A percentile compares a stretch with the other conserved stretches of the same genome.
Conservation (phyloP, 2,113 vertebrate genomes). For the Bubo blakistoni region DNA sequence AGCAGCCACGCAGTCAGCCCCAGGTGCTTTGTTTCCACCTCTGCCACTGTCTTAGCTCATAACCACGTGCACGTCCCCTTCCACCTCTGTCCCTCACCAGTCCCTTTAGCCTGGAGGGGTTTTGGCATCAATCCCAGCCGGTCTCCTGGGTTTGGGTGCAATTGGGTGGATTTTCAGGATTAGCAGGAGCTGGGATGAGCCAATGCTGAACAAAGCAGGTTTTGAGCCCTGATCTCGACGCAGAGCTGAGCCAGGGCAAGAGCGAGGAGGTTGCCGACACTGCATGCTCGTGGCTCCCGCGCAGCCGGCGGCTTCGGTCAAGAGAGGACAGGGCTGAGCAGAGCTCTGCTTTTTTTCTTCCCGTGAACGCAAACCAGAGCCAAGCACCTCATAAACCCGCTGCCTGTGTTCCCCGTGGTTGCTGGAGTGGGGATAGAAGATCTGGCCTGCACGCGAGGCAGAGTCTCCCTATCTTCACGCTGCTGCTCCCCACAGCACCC, state of each 20-base stretch:
- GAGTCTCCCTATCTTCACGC: background rate
- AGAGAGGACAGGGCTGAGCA: background rate
- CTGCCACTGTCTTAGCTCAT: background rate
- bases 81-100: background rate
- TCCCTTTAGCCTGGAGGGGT: background rate
- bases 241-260: background rate
- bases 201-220: background rate
- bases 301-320: fast-evolving
- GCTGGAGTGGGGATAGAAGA: background rate
- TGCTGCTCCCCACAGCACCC: background rate
- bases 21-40: background rate
- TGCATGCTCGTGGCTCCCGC: fast-evolving
- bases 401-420: fast-evolving
- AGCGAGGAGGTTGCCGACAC: background rate
- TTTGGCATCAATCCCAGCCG: background rate
- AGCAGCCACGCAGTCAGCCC: background rate
- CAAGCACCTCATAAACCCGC: background rate
- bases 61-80: fast-evolving
- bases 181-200: background rate
- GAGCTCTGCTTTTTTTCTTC: background rate
- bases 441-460: fast-evolving
- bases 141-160: background rate
- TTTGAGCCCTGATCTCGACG: background rate
- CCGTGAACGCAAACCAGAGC: background rate
- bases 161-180: background rate